phyloP scores from a whole-genome alignment of 1,140 invertebrate genomes.

The Atta cephalotes region DNA sequence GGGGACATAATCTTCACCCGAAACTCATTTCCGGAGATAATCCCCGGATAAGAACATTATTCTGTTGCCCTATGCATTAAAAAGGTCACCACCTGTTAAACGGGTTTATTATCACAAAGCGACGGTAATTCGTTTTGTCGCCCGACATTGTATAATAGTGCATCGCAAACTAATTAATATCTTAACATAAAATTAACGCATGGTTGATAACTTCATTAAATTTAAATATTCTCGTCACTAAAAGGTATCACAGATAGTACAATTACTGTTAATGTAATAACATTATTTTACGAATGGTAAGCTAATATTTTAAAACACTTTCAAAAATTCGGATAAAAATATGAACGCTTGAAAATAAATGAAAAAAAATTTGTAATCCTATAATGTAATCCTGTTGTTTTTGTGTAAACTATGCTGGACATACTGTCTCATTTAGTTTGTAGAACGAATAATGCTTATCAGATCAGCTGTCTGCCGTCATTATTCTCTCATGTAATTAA shows the following conservation, averaged over 20 bases:
- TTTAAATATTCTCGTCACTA: constrained; percentile 17
- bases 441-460: constrained; percentile 41
- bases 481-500: constrained; percentile 36
- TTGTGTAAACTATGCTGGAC: constrained; percentile 2
- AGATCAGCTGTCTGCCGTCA: constrained; percentile 11
- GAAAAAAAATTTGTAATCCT: constrained; percentile 6
- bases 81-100: constrained; percentile 54
- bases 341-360: neutral
- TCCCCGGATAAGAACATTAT: constrained; percentile 58
- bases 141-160: constrained; percentile 9
- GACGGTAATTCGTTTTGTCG: constrained; percentile 46
- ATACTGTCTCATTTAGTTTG: constrained; percentile 18
- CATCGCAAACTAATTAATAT: constrained; percentile 52
- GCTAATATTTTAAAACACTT: neutral
- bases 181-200: constrained; percentile 2
- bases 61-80: constrained; percentile 44
- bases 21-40: constrained; percentile 63
- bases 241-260: neutral
- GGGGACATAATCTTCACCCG: constrained; percentile 47
- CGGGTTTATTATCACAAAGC: constrained; percentile 26
- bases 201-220: neutral
- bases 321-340: constrained; percentile 10
- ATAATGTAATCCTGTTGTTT: neutral
- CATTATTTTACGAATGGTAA: neutral
- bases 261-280: constrained; percentile 6